phyloP scores from a whole-genome alignment of 2,888 invertebrate genomes.

The Clivina fossor region DNA sequence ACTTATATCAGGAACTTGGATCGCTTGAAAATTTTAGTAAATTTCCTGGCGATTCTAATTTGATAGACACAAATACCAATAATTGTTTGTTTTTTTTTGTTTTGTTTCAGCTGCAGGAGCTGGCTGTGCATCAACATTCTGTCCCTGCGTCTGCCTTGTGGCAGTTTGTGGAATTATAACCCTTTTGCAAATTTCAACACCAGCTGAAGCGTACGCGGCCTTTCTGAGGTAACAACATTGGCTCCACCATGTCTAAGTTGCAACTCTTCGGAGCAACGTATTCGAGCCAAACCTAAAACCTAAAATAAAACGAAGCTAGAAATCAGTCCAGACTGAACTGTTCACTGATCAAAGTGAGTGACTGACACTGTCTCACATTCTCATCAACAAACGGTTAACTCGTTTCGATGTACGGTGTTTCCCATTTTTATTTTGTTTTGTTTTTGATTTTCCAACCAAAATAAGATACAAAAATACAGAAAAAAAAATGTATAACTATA shows the following conservation, averaged over 20 bases:
- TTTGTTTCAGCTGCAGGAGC: constrained; percentile 49
- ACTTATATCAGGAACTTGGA: no score
- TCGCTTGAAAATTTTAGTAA: no score
- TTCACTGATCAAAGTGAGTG: constrained; percentile 6
- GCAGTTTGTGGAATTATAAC: constrained; percentile 45
- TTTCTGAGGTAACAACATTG: constrained; percentile 48
- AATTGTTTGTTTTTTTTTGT: no score
- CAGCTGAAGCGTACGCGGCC: constrained; percentile 37
- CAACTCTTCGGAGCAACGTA: no score
- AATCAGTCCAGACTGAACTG: constrained; percentile 19
- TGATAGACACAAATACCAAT: no score
- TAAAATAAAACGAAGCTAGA: neutral
- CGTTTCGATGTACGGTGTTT: no score
- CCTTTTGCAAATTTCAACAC: constrained; percentile 29
- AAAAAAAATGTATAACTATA: neutral
- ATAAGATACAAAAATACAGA: neutral
- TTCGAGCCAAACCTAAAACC: neutral
- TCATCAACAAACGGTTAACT: neutral
- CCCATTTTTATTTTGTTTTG: no score
- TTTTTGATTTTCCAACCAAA: no score
- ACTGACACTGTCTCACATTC: neutral
- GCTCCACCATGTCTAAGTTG: no score
- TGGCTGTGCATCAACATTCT: constrained; percentile 47
- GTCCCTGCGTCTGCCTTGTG: constrained; percentile 44
- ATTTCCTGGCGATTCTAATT: no score